phyloP scores from a whole-genome alignment of 1,140 invertebrate genomes.

The Drosophila seguyi region DNA sequence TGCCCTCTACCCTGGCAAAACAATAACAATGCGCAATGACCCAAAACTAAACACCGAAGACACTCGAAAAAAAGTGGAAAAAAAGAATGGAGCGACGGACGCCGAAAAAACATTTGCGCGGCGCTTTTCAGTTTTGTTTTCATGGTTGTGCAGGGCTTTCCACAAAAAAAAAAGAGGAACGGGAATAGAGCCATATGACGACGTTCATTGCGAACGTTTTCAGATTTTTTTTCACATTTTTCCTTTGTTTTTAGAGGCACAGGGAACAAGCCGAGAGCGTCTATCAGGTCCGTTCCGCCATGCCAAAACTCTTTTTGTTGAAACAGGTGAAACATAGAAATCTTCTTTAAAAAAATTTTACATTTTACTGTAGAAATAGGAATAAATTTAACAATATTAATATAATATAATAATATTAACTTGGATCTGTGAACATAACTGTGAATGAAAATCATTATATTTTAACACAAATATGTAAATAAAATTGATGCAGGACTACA shows the following conservation, averaged over 20 bases:
- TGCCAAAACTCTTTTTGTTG: background rate
- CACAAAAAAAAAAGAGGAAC: constrained; percentile 5
- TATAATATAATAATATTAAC: no score
- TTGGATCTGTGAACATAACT: no score
- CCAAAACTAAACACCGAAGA: constrained; percentile 79
- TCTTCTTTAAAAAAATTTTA: no score
- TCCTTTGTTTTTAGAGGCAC: constrained; percentile 10
- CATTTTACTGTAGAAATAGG: no score
- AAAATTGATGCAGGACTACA: no score
- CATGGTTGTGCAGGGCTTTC: constrained; percentile 17
- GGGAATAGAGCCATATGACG: constrained; percentile 50
- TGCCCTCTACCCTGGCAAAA: constrained; percentile 56
- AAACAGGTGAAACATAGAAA: background rate
- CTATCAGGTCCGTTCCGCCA: constrained; percentile 2
- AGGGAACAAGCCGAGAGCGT: constrained; percentile 4
- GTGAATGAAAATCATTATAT: no score
- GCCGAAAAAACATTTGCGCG: constrained; percentile 66
- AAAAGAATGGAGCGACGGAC: constrained; percentile 23
- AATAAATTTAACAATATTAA: no score
- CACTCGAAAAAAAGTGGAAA: constrained; percentile 22
- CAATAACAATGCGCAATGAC: constrained; percentile 81
- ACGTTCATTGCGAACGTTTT: constrained; percentile 47
- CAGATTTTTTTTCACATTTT: background rate
- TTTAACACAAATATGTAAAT: no score
- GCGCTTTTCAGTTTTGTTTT: constrained; percentile 62